Conservation (phyloP, 2,888 invertebrate species). For the Phrixothrix hirtus region DNA sequence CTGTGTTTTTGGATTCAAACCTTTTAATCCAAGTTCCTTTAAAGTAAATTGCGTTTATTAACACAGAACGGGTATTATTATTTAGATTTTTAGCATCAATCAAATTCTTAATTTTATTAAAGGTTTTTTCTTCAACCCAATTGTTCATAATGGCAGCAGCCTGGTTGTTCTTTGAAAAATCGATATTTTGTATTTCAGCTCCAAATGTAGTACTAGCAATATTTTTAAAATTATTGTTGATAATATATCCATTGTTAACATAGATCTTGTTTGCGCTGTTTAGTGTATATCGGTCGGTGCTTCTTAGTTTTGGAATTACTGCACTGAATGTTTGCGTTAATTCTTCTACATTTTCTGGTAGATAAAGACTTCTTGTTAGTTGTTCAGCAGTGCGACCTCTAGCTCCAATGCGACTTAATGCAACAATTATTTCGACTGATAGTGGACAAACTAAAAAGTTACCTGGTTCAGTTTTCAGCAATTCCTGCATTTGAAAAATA, state of each 20-base stretch:
- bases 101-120: slow-evolving; percentile 47
- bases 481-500: too few species aligned
- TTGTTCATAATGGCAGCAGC: slow-evolving; percentile 45
- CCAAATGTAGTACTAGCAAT: slow-evolving; percentile 65
- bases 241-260: not conserved
- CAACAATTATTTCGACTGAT: slow-evolving; percentile 1
- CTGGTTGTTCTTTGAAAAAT: slow-evolving; percentile 32
- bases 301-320: not conserved
- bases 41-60: slow-evolving; percentile 51
- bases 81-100: slow-evolving; percentile 38
- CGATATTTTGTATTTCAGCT: slow-evolving; percentile 60
- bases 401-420: slow-evolving; percentile 1
- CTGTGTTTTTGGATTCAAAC: slow-evolving; percentile 32
- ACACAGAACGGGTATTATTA: slow-evolving; percentile 39
- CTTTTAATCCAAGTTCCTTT: slow-evolving; percentile 42
- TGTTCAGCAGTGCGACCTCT: slow-evolving; percentile 1
- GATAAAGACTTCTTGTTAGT: not conserved
- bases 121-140: slow-evolving; percentile 50
- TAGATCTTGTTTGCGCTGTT: not conserved
- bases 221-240: slow-evolving; percentile 57
- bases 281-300: not conserved
- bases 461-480: too few species aligned
- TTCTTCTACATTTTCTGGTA: not conserved
- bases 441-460: slow-evolving; percentile 5
- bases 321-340: not conserved